phyloP scores from a whole-genome alignment of 2,888 invertebrate genomes.

The Agonopterix heracliana region DNA sequence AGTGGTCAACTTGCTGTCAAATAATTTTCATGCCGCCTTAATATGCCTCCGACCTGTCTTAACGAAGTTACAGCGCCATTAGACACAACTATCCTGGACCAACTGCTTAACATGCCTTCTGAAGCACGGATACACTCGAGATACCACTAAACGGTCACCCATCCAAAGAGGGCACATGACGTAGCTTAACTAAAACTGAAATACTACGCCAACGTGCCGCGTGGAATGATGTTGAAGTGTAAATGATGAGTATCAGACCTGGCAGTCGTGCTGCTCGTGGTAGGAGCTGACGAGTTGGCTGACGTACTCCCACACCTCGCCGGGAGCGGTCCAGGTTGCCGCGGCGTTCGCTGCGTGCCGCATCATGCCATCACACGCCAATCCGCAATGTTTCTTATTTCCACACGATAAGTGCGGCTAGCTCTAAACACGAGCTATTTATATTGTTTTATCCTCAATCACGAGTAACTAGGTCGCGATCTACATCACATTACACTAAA shows the following conservation, averaged over 20 bases:
- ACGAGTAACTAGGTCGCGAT: conserved; percentile 71
- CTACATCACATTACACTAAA: conserved; percentile 58
- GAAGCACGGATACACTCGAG: too few species aligned
- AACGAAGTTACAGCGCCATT: too few species aligned
- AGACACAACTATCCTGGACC: too few species aligned
- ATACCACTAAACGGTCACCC: too few species aligned
- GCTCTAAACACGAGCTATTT: conserved; percentile 67
- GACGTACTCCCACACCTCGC: conserved; percentile 81
- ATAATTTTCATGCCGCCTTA: too few species aligned
- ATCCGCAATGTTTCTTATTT: background rate
- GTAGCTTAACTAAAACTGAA: too few species aligned
- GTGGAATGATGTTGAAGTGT: too few species aligned
- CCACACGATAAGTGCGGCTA: conserved; percentile 12
- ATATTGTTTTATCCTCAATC: conserved; percentile 75
- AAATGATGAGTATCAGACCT: conserved; percentile 34
- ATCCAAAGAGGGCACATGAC: too few species aligned
- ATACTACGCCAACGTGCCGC: too few species aligned
- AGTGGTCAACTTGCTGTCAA: too few species aligned
- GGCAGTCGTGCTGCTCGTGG: conserved; percentile 71
- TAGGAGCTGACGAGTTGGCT: conserved; percentile 79
- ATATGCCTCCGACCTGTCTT: too few species aligned
- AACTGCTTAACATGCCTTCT: too few species aligned
- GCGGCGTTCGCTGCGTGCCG: conserved; percentile 67
- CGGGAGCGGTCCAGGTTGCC: conserved; percentile 72
- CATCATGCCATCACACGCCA: conserved; percentile 63